Percentiles rank a stretch among this genome's conserved stretches.
Conservation (phyloP, 2,797 vertebrate species). For the Crocodylus rhombifer region DNA sequence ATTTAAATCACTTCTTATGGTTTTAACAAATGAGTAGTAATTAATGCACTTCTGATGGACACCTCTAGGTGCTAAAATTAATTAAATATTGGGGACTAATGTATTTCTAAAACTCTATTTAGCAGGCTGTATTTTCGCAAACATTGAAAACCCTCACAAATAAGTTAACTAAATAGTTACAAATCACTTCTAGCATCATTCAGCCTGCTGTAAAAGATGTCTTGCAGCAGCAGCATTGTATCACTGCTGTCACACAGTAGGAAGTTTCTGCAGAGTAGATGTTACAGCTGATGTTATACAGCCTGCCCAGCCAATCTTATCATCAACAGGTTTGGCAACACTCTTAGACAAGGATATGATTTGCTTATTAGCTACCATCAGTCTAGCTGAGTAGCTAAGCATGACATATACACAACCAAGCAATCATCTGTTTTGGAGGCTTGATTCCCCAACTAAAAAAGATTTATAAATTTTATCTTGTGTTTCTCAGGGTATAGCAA, state of each 20-base stretch:
- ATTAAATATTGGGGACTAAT: neutral
- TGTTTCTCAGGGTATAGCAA: neutral
- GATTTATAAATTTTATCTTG: neutral
- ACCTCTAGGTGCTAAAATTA: neutral
- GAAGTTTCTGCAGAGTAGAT: conserved; percentile 6
- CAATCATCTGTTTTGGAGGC: neutral
- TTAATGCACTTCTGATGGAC: neutral
- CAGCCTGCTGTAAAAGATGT: neutral
- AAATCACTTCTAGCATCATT: neutral
- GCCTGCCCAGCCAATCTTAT: conserved; percentile 1
- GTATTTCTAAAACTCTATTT: neutral
- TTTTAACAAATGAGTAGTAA: neutral
- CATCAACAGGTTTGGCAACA: conserved; percentile 28
- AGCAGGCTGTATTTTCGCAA: neutral
- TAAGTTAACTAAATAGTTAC: neutral
- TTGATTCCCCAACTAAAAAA: neutral
- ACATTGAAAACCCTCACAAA: neutral
- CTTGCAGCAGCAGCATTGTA: neutral
- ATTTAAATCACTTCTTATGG: neutral
- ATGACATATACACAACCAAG: neutral
- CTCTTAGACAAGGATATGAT: conserved; percentile 29
- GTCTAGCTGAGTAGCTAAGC: neutral
- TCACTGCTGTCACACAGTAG: neutral
- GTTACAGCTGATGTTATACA: neutral
- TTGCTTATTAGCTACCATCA: conserved; percentile 1